Conservation (phyloP, 2,113 vertebrate species). For the Clarias macrocephalus region DNA sequence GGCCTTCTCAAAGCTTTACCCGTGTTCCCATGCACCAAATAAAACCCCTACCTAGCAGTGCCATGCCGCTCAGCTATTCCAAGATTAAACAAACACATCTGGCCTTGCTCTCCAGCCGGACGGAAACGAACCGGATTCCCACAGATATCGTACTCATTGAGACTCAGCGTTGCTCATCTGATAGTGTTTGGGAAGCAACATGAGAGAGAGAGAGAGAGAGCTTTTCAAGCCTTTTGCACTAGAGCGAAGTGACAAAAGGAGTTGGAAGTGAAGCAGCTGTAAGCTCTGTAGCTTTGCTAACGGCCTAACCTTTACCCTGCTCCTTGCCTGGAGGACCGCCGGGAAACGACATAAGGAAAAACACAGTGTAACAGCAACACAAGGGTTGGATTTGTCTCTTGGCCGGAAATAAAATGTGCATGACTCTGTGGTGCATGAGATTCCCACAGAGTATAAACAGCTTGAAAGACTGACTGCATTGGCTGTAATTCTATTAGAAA, state of each 20-base stretch:
- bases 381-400: conserved; percentile 6
- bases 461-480: not conserved
- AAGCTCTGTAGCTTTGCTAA: conserved; percentile 9
- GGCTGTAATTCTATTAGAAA: not conserved
- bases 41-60: conserved; percentile 39
- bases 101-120: conserved; percentile 55
- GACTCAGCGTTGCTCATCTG: conserved; percentile 49
- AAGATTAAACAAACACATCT: conserved; percentile 60
- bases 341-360: conserved; percentile 10
- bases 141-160: conserved; percentile 54
- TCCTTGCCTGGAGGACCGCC: not conserved
- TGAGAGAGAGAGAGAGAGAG: not conserved
- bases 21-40: conserved; percentile 28
- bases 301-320: conserved; percentile 1
- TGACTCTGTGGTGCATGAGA: not conserved
- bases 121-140: conserved; percentile 52
- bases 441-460: conserved; percentile 23
- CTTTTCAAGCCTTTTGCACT: conserved; percentile 51
- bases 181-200: conserved; percentile 46
- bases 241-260: conserved; percentile 54
- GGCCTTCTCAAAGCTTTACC: conserved; percentile 24
- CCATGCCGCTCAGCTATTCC: conserved; percentile 46
- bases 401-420: conserved; percentile 27
- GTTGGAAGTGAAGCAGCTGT: conserved; percentile 41
- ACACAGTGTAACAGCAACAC: conserved; percentile 26